Evolutionary conservation across 2,888 invertebrate genomes (phyloP).

Genomic region (Gasteruption jaculator): DNA sequence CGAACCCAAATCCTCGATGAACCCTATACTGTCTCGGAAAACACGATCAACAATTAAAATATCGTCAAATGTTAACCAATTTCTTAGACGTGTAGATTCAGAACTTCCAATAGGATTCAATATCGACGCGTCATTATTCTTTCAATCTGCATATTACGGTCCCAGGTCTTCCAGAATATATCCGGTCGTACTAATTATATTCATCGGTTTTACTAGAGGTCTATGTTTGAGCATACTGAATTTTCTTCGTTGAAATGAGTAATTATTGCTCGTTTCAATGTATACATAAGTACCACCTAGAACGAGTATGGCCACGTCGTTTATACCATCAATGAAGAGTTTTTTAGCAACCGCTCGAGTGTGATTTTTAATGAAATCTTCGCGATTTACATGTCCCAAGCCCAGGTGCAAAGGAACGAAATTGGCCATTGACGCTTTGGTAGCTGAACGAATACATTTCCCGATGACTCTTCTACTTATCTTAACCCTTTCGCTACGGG

Average conservation of each 20-base stretch:
- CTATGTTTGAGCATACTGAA: no score
- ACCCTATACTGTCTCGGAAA: conserved; percentile 5
- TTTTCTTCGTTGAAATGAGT: no score
- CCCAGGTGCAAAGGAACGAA: conserved; percentile 9
- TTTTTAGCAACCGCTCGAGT: conserved; percentile 3
- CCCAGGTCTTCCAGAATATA: no score
- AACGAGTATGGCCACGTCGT: conserved; percentile 9
- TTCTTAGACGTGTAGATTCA: not conserved
- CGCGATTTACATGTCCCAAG: conserved; percentile 6
- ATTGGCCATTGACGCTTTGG: conserved; percentile 4
- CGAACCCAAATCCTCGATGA: conserved; percentile 1
- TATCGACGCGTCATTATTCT: no score
- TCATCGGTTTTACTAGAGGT: no score
- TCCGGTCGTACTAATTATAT: no score
- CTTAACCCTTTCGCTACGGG: no score
- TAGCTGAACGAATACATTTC: conserved; percentile 6
- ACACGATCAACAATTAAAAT: conserved; percentile 22
- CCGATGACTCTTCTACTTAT: no score
- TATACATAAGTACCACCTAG: no score
- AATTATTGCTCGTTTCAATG: no score
- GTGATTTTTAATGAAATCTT: conserved; percentile 7
- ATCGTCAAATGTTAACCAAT: conserved; percentile 15
- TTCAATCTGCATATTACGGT: no score
- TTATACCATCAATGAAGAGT: conserved; percentile 3
- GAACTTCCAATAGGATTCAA: no score